Evolutionary conservation across 2,797 vertebrate genomes (phyloP).

Genomic region (Corythornis leucogaster): DNA sequence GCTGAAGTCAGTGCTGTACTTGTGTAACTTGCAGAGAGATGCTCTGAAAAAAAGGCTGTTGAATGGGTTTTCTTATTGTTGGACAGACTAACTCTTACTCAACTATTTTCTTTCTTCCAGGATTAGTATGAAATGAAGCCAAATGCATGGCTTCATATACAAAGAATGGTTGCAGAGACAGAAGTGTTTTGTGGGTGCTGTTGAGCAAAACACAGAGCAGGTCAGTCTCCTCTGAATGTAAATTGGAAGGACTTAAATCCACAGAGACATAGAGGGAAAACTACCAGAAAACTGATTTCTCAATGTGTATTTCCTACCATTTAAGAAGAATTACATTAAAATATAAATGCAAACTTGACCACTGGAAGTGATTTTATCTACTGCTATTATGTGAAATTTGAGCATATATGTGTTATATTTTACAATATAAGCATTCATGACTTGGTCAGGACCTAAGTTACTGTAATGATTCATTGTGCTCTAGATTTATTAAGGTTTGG

Average conservation of each 20-base stretch:
- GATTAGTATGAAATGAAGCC: background rate
- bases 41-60: background rate
- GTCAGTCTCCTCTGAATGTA: background rate
- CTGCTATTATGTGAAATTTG: background rate
- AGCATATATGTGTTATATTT: background rate
- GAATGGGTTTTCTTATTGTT: background rate
- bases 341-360: background rate
- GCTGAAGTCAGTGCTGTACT: accelerated
- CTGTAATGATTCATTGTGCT: background rate
- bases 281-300: background rate
- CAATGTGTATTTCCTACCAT: background rate
- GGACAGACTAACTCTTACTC: background rate
- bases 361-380: background rate
- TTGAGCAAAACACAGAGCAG: background rate
- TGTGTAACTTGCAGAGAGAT: accelerated
- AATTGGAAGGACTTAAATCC: background rate
- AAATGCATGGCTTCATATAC: background rate
- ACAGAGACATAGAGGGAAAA: background rate
- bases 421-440: background rate
- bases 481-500: background rate
- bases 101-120: background rate
- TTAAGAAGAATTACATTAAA: background rate
- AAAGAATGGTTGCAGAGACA: background rate
- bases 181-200: background rate
- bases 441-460: background rate